Evolutionary conservation across 2,113 vertebrate species (phyloP).

Genomic region (Sceloporus tristichus): DNA sequence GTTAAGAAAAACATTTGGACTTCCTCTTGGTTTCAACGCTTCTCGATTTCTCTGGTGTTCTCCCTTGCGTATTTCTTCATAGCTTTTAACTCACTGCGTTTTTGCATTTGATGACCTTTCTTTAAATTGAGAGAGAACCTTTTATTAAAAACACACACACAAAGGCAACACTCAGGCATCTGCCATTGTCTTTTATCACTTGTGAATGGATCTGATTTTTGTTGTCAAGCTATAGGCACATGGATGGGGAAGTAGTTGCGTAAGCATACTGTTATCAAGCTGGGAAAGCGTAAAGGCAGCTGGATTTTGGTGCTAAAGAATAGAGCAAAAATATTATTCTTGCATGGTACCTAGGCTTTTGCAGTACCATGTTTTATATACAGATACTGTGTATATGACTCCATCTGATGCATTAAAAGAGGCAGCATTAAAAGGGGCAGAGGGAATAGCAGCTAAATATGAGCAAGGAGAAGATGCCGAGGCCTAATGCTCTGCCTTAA

Average conservation of each 20-base stretch:
- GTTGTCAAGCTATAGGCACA: not conserved
- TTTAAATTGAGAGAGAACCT: not conserved
- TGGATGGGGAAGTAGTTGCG: not conserved
- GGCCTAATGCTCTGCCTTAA: not conserved
- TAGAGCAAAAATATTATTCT: too few species aligned
- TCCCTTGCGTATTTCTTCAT: not conserved
- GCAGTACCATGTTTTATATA: too few species aligned
- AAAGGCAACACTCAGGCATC: not conserved
- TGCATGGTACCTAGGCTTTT: not conserved
- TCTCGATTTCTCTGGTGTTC: not conserved
- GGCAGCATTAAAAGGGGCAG: too few species aligned
- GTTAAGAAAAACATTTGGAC: not conserved
- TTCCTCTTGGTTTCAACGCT: not conserved
- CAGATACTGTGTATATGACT: too few species aligned
- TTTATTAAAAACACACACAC: not conserved
- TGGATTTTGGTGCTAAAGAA: not conserved
- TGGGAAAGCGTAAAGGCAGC: not conserved
- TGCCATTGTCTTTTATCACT: not conserved
- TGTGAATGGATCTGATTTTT: conserved; percentile 11
- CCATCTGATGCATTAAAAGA: too few species aligned
- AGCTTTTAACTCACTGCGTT: not conserved
- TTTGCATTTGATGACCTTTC: conserved; percentile 1
- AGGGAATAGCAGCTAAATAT: too few species aligned
- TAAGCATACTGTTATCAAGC: not conserved
- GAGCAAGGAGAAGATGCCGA: not conserved